A percentile compares a stretch with the other conserved stretches of the same genome.
These are phyloP conservation scores for Drosophila algonquin DNA, from an alignment of 2,888 invertebrate genomes.

Conservation along the genomic window DNA sequence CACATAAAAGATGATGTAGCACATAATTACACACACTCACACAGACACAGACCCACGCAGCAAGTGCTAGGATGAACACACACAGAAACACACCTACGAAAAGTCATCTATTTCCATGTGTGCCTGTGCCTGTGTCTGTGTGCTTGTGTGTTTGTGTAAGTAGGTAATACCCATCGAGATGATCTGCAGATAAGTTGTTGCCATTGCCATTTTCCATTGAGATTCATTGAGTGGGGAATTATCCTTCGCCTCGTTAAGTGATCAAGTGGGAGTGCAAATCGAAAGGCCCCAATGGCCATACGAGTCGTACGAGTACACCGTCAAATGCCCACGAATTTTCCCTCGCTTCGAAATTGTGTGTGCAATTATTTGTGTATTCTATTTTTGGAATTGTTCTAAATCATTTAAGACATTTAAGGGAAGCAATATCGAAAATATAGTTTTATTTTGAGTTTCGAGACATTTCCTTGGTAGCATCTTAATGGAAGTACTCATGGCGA, in stretches of 20 bases:
- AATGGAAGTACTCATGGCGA: no score
- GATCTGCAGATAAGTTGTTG: slow-evolving; percentile 42
- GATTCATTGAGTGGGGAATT: slow-evolving; percentile 41
- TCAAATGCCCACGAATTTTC: neutral
- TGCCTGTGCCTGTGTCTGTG: slow-evolving; percentile 1
- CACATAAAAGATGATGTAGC: slow-evolving; percentile 76
- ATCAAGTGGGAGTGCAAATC: slow-evolving; percentile 31
- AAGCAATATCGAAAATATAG: no score
- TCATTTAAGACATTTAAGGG: no score
- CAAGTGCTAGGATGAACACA: slow-evolving; percentile 13
- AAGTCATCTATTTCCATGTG: slow-evolving; percentile 29
- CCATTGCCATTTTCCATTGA: slow-evolving; percentile 8
- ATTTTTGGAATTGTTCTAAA: neutral
- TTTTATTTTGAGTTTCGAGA: no score
- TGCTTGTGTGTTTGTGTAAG: slow-evolving; percentile 34
- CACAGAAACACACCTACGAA: slow-evolving; percentile 21
- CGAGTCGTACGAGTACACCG: neutral
- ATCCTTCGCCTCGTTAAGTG: slow-evolving; percentile 39
- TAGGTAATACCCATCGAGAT: slow-evolving; percentile 43
- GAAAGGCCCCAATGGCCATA: neutral
- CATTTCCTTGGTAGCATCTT: no score
- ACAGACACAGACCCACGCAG: neutral
- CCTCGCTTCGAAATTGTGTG: neutral
- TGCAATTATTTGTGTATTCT: neutral
- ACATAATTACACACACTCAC: slow-evolving; percentile 61